Percentiles rank a stretch among this genome's conserved stretches.
These are phyloP conservation scores for Euspilapteryx auroguttella DNA, from an alignment of 2,888 invertebrate species.

Conservation along the genomic window DNA sequence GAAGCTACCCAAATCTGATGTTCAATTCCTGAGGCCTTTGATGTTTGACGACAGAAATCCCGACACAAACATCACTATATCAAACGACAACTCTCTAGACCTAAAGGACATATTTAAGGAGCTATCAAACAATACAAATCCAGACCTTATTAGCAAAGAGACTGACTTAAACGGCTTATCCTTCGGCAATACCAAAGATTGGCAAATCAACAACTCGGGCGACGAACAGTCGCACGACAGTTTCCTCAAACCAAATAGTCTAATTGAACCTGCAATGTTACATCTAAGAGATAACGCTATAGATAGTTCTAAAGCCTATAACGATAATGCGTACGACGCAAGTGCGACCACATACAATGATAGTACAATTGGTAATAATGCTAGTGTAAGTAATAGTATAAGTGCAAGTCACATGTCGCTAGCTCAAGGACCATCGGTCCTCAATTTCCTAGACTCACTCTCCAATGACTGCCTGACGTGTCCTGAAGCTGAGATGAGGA, in stretches of 20 bases:
- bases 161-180: slow-evolving; percentile 1
- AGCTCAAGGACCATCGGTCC: slow-evolving; percentile 4
- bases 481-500: slow-evolving; percentile 42
- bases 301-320: not conserved
- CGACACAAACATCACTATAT: not conserved
- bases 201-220: slow-evolving; percentile 18
- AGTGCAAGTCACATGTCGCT: slow-evolving; percentile 11
- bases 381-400: slow-evolving; percentile 9
- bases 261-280: slow-evolving; percentile 29
- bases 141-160: slow-evolving; percentile 1
- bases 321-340: not conserved
- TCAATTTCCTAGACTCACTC: slow-evolving; percentile 41
- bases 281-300: slow-evolving; percentile 17
- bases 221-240: slow-evolving; percentile 26
- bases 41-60: slow-evolving; percentile 13
- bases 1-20: slow-evolving; percentile 32
- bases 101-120: slow-evolving; percentile 1
- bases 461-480: slow-evolving; percentile 35
- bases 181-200: slow-evolving; percentile 20
- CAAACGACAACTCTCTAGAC: slow-evolving; percentile 2
- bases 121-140: not conserved
- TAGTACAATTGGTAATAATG: slow-evolving; percentile 10
- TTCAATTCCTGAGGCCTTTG: slow-evolving; percentile 29
- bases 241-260: slow-evolving; percentile 24
- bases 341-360: slow-evolving; percentile 5